These are phyloP conservation scores for Rachycentron canadum DNA, from an alignment of 2,797 vertebrate genomes.

Conservation along the genomic window DNA sequence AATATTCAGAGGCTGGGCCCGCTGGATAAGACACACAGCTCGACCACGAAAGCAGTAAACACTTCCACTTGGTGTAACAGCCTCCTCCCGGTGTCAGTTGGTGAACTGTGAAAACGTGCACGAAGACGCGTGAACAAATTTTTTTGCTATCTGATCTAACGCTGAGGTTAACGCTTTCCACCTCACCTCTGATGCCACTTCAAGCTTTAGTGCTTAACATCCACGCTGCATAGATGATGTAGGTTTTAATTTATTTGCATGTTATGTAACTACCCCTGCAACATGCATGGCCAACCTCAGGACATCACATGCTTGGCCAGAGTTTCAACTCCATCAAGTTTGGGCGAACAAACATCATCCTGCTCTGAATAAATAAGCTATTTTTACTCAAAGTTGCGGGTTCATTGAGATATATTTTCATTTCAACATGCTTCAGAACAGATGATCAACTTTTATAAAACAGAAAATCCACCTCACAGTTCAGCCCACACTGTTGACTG, in stretches of 20 bases:
- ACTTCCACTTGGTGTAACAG: conserved; percentile 44
- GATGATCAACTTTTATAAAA: conserved; percentile 4
- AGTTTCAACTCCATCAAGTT: conserved; percentile 29
- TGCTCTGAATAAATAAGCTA: conserved; percentile 3
- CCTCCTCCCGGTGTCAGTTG: conserved; percentile 7
- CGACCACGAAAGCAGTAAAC: conserved; percentile 26
- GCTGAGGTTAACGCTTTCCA: conserved; percentile 34
- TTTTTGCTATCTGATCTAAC: conserved; percentile 38
- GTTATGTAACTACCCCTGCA: conserved; percentile 49
- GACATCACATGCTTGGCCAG: conserved; percentile 48
- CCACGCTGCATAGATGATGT: background rate
- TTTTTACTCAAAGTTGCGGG: conserved; percentile 9
- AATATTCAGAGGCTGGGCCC: conserved; percentile 80
- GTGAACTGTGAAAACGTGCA: conserved; percentile 49
- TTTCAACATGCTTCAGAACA: conserved; percentile 1
- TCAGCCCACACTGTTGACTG: conserved; percentile 7
- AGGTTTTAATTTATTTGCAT: conserved; percentile 35
- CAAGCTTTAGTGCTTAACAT: background rate
- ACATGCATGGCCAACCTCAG: conserved; percentile 39
- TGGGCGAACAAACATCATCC: conserved; percentile 19
- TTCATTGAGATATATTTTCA: background rate
- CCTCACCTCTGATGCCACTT: conserved; percentile 38
- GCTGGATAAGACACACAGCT: conserved; percentile 58
- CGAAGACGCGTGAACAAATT: conserved; percentile 22
- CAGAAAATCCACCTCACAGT: background rate